phyloP scores from a whole-genome alignment of 2,888 invertebrate genomes.

The Synergus japonicus region DNA sequence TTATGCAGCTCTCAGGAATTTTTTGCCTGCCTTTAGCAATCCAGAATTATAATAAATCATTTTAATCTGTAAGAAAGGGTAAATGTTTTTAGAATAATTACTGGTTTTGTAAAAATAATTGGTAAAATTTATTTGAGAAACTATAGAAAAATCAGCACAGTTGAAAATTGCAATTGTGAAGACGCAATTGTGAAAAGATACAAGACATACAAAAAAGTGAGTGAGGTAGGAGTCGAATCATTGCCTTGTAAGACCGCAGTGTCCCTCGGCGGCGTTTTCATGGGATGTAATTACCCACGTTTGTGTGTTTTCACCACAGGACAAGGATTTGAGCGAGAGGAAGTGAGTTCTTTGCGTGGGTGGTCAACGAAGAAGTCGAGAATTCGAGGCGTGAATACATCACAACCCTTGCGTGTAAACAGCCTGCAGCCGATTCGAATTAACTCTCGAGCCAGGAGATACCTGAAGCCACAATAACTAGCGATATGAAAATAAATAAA shows the following conservation, averaged over 20 bases:
- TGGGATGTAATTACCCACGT: conserved; percentile 47
- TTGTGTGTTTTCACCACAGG: conserved; percentile 24
- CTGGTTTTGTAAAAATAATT: too few species aligned
- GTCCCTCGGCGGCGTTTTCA: conserved; percentile 43
- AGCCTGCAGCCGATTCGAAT: conserved; percentile 62
- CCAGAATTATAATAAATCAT: background rate
- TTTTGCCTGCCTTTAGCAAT: background rate
- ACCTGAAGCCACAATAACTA: conserved; percentile 43
- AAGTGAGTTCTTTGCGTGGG: conserved; percentile 54
- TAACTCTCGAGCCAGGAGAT: conserved; percentile 55
- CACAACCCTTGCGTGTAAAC: conserved; percentile 63
- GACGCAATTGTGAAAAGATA: background rate
- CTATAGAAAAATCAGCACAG: background rate
- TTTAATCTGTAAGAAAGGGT: background rate
- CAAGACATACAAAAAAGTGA: conserved; percentile 3
- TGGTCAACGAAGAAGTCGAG: conserved; percentile 58
- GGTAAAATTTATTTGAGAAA: too few species aligned
- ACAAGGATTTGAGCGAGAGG: conserved; percentile 9
- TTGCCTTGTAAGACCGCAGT: background rate
- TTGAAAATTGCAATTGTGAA: background rate
- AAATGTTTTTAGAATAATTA: too few species aligned
- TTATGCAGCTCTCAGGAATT: too few species aligned
- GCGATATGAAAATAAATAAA: conserved; percentile 34
- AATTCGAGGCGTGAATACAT: conserved; percentile 64
- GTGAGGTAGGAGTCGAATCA: background rate